These are phyloP conservation scores for Synchiropus splendidus DNA, from an alignment of 2,113 vertebrate genomes.

Conservation along the genomic window DNA sequence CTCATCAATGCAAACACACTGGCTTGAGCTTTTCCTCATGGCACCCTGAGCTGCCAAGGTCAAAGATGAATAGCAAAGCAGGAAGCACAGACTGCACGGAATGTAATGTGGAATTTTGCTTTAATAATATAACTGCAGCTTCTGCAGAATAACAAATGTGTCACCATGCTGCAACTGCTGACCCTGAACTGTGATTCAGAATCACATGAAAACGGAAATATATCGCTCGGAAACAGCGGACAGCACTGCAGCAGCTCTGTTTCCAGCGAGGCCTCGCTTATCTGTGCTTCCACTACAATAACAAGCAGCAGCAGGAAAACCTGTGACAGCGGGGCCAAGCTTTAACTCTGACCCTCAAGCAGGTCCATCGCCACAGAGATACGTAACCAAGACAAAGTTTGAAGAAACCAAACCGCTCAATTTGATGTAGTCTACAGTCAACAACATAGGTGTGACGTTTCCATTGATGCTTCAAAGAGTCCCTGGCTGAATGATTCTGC, in stretches of 20 bases:
- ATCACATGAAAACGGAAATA: no score
- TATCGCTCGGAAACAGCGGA: no score
- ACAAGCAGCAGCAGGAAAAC: slow-evolving; percentile 10
- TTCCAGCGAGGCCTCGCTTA: slow-evolving; percentile 20
- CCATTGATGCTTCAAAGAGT: no score
- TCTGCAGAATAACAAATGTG: not conserved
- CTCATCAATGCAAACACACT: not conserved
- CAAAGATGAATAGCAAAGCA: not conserved
- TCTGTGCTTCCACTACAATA: slow-evolving; percentile 21
- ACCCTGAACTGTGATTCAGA: not conserved
- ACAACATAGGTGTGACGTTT: no score
- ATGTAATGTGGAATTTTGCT: slow-evolving; percentile 3
- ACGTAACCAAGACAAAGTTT: no score
- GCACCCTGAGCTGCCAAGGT: not conserved
- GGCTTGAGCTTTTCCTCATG: slow-evolving; percentile 24
- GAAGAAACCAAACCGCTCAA: no score
- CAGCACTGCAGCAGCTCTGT: slow-evolving; percentile 9
- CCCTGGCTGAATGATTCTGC: no score
- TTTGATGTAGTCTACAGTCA: no score
- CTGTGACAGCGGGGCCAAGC: slow-evolving; percentile 15
- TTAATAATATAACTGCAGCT: not conserved
- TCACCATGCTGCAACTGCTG: slow-evolving; percentile 2
- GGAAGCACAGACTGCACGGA: slow-evolving; percentile 10
- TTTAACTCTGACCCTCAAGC: slow-evolving; percentile 33
- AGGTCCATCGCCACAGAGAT: no score